Base-by-base conservation (phyloP, 2,888 invertebrate genomes). In the Dinocampus coccinellae region DNA sequence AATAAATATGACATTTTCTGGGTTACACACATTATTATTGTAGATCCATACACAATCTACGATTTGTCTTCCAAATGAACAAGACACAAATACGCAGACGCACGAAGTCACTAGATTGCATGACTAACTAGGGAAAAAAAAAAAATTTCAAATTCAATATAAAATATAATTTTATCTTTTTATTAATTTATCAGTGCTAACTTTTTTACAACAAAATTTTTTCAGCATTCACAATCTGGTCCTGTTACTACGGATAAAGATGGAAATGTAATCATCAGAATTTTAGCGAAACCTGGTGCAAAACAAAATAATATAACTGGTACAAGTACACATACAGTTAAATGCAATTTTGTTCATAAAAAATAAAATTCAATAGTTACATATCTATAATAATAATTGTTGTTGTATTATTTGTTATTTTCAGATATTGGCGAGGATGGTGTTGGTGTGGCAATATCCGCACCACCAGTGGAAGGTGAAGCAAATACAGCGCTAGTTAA, bases 401-500 rank as follows among this genome's bases (percentile, higher is more conserved):
- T 69, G 22, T 65, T n/a, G n/a, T n/a, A n/a, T n/a, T n/a, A 61
- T 62, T 61, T 42, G 0, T 20, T 20, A 47, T 26, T 64, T 75
- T 79, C 79, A 89, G 90, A 90, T 79, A 90, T 92, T 64, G 88
- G 89, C 1, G 84, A 87, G 1, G 93, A 94, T 81, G 91, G 91
- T 9, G 90, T 95, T 29, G 92, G 92, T n/a, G 89, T 95, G 13
- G 93, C 94, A 83, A 94, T 95, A 76, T 91, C 92, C 72, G 94
- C 95, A 1, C 94, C 94, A n/a, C 94, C 95, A 0, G 90, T 92
- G 3, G 95, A 95, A 81, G 94, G 95, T 2, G 93, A 94, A 88
- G 95, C 95, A 11, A 95, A 95, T 81, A 89, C 91, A 42, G 95
- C 94, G 83, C 89, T 95, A 9, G 88, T 95, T 0, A 93, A 92